Evolutionary conservation across 2,797 vertebrate genomes (phyloP), one percentile per base, ranked within the genome.

Genomic region (Tamandua tetradactyla): DNA sequence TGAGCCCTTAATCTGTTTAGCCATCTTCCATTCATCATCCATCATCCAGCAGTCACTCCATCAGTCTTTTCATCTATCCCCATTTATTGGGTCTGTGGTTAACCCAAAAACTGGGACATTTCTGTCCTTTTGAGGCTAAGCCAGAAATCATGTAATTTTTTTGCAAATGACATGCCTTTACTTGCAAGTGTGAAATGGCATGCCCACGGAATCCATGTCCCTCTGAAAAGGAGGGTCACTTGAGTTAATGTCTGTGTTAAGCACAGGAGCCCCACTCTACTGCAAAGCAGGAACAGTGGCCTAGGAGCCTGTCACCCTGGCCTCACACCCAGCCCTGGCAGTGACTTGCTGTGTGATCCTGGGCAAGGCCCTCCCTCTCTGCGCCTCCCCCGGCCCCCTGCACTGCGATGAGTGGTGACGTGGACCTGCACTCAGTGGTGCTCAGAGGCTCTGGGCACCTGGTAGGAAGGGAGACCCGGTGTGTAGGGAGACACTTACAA

Each of bases 1-100:
- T 61, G 52, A 40, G n/a, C 44, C 44, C 30, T 35, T 44, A 44
- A 27, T 30, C 69, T 42, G 15, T 1, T 9, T 32, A 61, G 11
- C 74, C 40, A 2, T 30, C 55, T 23, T 74, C 52, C 3, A 4
- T 0, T 23, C 11, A 11, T 8, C 37, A 9, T 30, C 27, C 3
- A 3, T 37, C n/a, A n/a, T n/a, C n/a, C n/a, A n/a, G n/a, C n/a
- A n/a, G n/a, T n/a, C 59, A 17, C 37, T 71, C 44, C 20, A 0
- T 71, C 47, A n/a, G 30, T 32, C 64, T 84, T 10, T 18, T 13
- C 14, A 1, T 20, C 32, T 59, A 0, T 23, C 88, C 47, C 1
- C 37, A 18, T 47, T 10, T 61, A 7, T 23, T 30, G 42, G 27
- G 15, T 35, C 49, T 23, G 17, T 74, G 7, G 14, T 40, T 30